Evolutionary conservation across 2,888 invertebrate genomes (phyloP).

Genomic region (Tenthredo notha): DNA sequence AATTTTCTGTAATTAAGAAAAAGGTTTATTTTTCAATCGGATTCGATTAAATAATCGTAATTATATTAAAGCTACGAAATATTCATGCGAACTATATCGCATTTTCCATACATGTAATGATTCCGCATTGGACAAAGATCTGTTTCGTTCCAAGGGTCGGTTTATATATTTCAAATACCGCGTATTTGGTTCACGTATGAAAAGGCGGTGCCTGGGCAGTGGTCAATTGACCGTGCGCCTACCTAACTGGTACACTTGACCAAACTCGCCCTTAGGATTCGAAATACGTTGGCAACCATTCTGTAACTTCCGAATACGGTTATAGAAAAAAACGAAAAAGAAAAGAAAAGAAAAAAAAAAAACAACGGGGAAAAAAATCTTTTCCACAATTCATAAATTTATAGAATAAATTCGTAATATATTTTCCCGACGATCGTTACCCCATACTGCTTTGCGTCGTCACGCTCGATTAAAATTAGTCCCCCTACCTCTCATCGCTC

Average conservation of each 20-base stretch:
- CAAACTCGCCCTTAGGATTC: constrained; percentile 46
- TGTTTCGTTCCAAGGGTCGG: constrained; percentile 13
- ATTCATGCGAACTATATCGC: too few relatives aligned
- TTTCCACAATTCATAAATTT: not conserved
- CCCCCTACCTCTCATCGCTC: not conserved
- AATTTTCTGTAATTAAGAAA: not conserved
- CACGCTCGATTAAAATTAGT: constrained; percentile 20
- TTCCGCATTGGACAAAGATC: not conserved
- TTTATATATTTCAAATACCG: constrained; percentile 42
- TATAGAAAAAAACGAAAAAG: not conserved
- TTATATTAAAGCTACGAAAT: too few relatives aligned
- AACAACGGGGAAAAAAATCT: not conserved
- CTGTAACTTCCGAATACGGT: constrained; percentile 22
- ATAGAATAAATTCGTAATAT: not conserved
- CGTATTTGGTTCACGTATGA: constrained; percentile 50
- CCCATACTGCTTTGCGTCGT: not conserved
- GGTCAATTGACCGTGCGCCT: constrained; percentile 65
- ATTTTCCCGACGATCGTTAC: too few relatives aligned
- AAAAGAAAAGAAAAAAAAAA: not conserved
- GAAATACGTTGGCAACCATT: constrained; percentile 37
- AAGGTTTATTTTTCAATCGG: not conserved
- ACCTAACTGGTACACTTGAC: constrained; percentile 65
- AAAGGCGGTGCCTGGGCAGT: constrained; percentile 46
- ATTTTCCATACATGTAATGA: not conserved
- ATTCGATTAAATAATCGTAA: too few relatives aligned